phyloP scores from a whole-genome alignment of 2,797 vertebrate species.

The Mormyrus hasselquistii region DNA sequence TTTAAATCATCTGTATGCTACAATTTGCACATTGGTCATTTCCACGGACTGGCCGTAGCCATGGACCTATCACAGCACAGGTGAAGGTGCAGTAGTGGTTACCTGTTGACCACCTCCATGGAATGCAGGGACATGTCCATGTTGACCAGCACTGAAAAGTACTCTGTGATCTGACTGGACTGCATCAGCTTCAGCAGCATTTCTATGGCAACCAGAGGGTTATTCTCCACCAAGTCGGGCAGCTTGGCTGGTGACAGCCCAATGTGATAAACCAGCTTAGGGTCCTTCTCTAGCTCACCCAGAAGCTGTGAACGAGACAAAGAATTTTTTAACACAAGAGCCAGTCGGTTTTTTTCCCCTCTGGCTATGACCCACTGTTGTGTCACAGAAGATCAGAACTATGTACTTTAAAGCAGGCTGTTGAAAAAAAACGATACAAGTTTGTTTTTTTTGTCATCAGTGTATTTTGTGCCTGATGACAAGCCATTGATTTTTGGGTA shows the following conservation, averaged over 20 bases:
- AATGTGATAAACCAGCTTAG: slow-evolving; percentile 94
- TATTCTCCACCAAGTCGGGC: slow-evolving; percentile 96
- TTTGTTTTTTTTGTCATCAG: no score
- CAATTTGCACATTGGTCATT: not conserved
- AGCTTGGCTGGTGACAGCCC: slow-evolving; percentile 89
- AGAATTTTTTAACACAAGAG: not conserved
- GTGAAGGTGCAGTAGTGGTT: not conserved
- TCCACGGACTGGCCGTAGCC: not conserved
- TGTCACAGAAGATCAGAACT: not conserved
- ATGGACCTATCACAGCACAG: not conserved
- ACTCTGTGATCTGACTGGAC: slow-evolving; percentile 97
- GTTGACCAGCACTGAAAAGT: slow-evolving; percentile 95
- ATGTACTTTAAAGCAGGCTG: not conserved
- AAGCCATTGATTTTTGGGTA: not conserved
- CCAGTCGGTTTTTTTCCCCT: not conserved
- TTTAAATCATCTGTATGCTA: not conserved
- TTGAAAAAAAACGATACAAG: not conserved
- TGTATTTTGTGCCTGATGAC: not conserved
- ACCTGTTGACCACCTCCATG: slow-evolving; percentile 99
- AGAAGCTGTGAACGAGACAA: slow-evolving; percentile 66
- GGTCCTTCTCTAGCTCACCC: slow-evolving; percentile 91
- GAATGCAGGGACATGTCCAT: slow-evolving; percentile 99
- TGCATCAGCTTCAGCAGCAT: slow-evolving; percentile 98
- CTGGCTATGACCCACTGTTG: not conserved
- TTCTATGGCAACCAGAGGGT: slow-evolving; percentile 95